Base-by-base conservation (phyloP, 2,113 vertebrate species). In the Smithornis capensis region DNA sequence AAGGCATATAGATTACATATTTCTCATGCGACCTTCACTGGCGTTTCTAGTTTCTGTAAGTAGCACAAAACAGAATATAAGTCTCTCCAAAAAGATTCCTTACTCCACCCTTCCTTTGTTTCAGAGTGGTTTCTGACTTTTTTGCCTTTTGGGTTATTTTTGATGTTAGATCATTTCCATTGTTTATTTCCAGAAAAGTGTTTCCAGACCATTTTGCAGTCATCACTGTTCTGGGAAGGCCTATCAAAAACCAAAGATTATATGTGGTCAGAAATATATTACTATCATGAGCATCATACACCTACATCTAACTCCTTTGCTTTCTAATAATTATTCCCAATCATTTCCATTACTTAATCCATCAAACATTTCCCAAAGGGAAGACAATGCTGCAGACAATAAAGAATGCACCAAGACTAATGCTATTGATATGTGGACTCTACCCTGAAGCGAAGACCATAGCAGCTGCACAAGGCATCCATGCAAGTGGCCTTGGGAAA, bases 21-120 rank as follows among this genome's bases (percentile, higher is more conserved):
- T 80, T 91, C 62, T 91, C 67, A 74, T 37, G 59, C 22, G 74
- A 80, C 19, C 19, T 65, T 65, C 57, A 50, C 14, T 83, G 63
- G 35, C 60, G 74, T 86, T 85, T 67, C 67, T 92, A 63, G 28
- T 27, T 76, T 83, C 75, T 80, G 56, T 56, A 88, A 90, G 69
- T 59, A 86, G 55, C 53, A 77, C 8, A n/a, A 94, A 78, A 35
- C 22, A 74, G 45, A 55, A 18, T 33, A 18, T 28, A 90, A 95
- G 55, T 62, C 44, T 81, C 64, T 89, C 52, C 35, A 62, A 71
- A 96, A 81, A 37, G 23, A 53, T 49, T 84, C 52, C 60, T 86
- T 87, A 75, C 88, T 90, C 93, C 92, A 94, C 96, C 90, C 92
- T 94, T 96, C 90, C 94, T 96, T 93, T 96, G 88, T 95, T 96